phyloP scores from a whole-genome alignment of 37 sponge, comb jelly and placozoan genomes.

The Spongia lamella region DNA sequence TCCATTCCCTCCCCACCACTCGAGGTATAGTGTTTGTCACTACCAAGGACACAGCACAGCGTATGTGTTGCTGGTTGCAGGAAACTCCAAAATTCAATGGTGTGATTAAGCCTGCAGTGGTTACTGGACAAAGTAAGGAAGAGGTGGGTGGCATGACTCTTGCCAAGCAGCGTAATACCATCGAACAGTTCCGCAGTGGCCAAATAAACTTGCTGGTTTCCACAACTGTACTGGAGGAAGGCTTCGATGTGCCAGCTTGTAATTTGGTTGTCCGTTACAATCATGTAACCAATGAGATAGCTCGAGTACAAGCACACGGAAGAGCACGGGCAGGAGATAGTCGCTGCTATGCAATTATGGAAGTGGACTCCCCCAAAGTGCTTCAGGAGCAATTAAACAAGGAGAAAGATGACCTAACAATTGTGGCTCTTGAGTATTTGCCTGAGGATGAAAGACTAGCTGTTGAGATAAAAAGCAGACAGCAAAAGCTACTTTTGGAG shows the following conservation, averaged over 20 bases:
- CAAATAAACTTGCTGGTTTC: conserved; percentile 79
- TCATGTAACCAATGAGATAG: conserved; percentile 71
- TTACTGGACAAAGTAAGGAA: conserved; percentile 46
- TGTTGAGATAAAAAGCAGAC: not conserved
- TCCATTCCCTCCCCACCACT: too few relatives aligned
- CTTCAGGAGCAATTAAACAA: conserved; percentile 11
- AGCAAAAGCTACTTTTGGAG: not conserved
- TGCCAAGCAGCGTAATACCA: conserved; percentile 52
- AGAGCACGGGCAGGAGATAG: conserved; percentile 60
- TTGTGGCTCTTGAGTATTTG: conserved; percentile 11
- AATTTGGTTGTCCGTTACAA: conserved; percentile 82
- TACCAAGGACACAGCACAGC: too few relatives aligned
- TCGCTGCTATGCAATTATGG: conserved; percentile 13
- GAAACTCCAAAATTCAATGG: too few relatives aligned
- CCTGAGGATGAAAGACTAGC: conserved; percentile 5
- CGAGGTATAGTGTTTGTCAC: too few relatives aligned
- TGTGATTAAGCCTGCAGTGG: not conserved
- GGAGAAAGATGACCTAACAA: conserved; percentile 4
- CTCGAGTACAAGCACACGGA: conserved; percentile 68
- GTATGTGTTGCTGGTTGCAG: too few relatives aligned
- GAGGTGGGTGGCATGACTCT: conserved; percentile 55
- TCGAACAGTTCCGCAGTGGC: conserved; percentile 73
- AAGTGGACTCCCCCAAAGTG: conserved; percentile 5
- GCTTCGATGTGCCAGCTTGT: conserved; percentile 89
- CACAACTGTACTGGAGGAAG: conserved; percentile 93